Evolutionary conservation across 2,797 vertebrate species (phyloP).

Genomic region (Pipistrellus nathusii): DNA sequence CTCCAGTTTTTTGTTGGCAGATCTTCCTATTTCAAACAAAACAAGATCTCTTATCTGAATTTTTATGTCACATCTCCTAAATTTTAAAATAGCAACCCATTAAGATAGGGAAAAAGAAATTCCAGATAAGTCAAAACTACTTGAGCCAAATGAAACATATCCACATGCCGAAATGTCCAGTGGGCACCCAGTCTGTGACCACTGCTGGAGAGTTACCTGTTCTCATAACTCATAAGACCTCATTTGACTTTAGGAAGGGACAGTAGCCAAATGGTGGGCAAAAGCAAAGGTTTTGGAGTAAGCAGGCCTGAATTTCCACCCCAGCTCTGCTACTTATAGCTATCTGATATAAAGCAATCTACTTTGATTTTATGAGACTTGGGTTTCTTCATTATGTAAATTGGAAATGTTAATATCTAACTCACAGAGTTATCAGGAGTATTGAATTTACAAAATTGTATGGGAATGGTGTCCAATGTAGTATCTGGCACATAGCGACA

Average conservation of each 20-base stretch:
- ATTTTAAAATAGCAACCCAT: slow-evolving; percentile 32
- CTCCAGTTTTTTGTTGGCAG: neutral
- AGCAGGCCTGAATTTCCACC: neutral
- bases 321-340: neutral
- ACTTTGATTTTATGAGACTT: neutral
- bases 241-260: neutral
- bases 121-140: neutral
- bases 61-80: neutral
- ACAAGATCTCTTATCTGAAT: neutral
- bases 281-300: neutral
- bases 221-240: neutral
- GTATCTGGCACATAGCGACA: neutral
- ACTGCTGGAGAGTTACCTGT: neutral
- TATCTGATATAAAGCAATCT: neutral
- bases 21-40: slow-evolving; percentile 8
- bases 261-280: neutral
- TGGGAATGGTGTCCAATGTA: neutral
- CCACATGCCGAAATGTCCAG: neutral
- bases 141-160: neutral
- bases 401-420: slow-evolving; percentile 26
- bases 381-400: neutral
- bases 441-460: neutral
- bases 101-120: slow-evolving; percentile 26
- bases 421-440: neutral
- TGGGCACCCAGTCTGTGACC: neutral